Evolutionary conservation across 2,113 vertebrate genomes (phyloP).

Genomic region (Catharus minimus): DNA sequence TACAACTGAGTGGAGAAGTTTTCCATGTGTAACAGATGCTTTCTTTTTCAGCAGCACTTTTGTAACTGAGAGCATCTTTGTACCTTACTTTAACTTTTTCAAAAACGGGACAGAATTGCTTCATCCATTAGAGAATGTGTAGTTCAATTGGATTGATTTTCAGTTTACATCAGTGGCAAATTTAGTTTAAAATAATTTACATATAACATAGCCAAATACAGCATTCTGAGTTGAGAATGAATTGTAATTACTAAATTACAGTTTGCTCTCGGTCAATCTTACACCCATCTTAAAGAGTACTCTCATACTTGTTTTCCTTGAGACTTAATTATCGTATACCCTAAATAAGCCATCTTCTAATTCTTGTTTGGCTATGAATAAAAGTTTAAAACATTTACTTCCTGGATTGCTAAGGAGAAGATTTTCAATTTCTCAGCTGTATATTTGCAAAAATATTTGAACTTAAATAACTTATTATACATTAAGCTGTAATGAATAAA

Average conservation of each 20-base stretch:
- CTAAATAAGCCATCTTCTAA: background rate
- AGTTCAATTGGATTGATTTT: background rate
- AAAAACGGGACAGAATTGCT: background rate
- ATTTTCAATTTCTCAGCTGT: background rate
- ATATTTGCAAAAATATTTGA: slow-evolving; percentile 1
- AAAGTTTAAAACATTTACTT: background rate
- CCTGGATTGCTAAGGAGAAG: background rate
- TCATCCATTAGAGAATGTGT: background rate
- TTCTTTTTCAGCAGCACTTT: background rate
- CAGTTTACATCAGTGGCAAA: background rate
- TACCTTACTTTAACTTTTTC: background rate
- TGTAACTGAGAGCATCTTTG: background rate
- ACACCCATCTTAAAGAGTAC: background rate
- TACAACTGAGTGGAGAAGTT: background rate
- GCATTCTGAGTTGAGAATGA: background rate
- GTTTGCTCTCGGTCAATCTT: background rate
- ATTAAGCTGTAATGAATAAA: background rate
- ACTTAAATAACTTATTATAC: background rate
- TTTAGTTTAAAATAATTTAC: slow-evolving; percentile 10
- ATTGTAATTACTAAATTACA: background rate
- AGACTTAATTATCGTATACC: background rate
- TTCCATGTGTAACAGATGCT: background rate
- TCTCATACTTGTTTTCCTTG: background rate
- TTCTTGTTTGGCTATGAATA: background rate
- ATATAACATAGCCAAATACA: background rate